Percentiles rank a stretch among this genome's conserved stretches.
Conservation (phyloP, 2,888 invertebrate species). For the Drosophila lacicola region DNA sequence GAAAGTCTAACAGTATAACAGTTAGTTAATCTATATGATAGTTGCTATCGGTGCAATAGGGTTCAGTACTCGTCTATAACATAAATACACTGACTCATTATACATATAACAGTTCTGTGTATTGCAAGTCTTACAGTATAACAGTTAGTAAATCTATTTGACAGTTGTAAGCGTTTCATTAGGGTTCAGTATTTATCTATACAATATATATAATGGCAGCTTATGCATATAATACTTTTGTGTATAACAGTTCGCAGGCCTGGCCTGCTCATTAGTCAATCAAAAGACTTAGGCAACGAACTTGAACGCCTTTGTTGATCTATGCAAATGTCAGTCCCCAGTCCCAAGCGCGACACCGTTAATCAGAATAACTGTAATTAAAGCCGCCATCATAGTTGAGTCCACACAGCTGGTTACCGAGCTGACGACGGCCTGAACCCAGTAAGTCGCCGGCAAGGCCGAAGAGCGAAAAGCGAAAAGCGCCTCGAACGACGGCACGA, state of each 20-base stretch:
- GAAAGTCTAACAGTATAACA: constrained; percentile 5
- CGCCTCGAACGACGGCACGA: constrained; percentile 13
- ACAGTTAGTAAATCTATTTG: not conserved
- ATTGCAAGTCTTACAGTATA: constrained; percentile 3
- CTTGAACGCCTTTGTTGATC: constrained; percentile 55
- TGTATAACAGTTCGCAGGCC: not conserved
- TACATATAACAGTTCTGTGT: not conserved
- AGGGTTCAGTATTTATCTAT: too few species aligned
- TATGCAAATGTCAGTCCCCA: constrained; percentile 62
- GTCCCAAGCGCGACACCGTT: constrained; percentile 64
- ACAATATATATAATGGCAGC: too few species aligned
- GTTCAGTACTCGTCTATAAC: too few species aligned
- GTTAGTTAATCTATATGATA: too few species aligned
- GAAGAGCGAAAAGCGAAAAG: constrained; percentile 45
- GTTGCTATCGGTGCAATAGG: too few species aligned
- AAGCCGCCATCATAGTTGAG: constrained; percentile 29
- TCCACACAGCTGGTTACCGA: constrained; percentile 36
- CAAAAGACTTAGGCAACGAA: constrained; percentile 67
- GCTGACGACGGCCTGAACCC: constrained; percentile 23
- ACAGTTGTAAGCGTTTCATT: not conserved
- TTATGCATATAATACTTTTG: too few species aligned
- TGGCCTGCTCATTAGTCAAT: constrained; percentile 50
- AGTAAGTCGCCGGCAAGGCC: constrained; percentile 70
- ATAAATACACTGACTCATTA: not conserved
- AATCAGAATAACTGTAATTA: constrained; percentile 68